Base-by-base conservation (phyloP, 2,888 invertebrate species). In the Homarus gammarus region DNA sequence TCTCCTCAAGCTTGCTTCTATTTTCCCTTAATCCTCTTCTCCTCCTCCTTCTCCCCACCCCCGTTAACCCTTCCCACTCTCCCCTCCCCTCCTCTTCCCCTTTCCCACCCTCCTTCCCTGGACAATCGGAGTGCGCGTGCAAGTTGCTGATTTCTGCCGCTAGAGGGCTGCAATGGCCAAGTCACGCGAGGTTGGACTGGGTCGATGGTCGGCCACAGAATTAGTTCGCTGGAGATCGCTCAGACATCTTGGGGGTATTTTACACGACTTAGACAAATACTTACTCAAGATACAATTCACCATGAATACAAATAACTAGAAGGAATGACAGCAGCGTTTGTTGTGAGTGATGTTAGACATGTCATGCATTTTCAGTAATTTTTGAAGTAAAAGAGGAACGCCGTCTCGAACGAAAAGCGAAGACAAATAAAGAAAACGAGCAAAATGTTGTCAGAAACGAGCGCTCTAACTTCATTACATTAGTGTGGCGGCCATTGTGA, bases 401-500 rank as follows among this genome's bases (percentile, higher is more conserved):
- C n/a, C n/a, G n/a, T n/a, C n/a, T n/a, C n/a, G n/a, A n/a, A n/a
- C n/a, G n/a, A n/a, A n/a, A n/a, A n/a, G n/a, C n/a, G n/a, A n/a
- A n/a, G n/a, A n/a, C n/a, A n/a, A n/a, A n/a, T n/a, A n/a, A n/a
- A n/a, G 31, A 27, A 36, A n/a, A 49, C 27, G 75, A 40, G 44
- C 18, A 64, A 40, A 56, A 81, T 61, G 36, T 61, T 61, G 38
- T 38, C 81, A 81, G 81, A 64, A 81, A 38, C 81, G 81, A 81
- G 38, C 81, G 81, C 81, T 64, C 81, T 64, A 81, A 81, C 81
- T 81, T 81, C 81, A 81, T 81, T 81, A 81, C 81, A 81, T 81
- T 81, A 81, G 81, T 81, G 81, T 81, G 81, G 81, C 31, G n/a
- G 36, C 81, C 81, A 81, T 81, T 81, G 81, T 56, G 36, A 81